These are phyloP conservation scores for Anarhynchus alexandrinus DNA, from an alignment of 2,113 vertebrate species.

Conservation along the genomic window DNA sequence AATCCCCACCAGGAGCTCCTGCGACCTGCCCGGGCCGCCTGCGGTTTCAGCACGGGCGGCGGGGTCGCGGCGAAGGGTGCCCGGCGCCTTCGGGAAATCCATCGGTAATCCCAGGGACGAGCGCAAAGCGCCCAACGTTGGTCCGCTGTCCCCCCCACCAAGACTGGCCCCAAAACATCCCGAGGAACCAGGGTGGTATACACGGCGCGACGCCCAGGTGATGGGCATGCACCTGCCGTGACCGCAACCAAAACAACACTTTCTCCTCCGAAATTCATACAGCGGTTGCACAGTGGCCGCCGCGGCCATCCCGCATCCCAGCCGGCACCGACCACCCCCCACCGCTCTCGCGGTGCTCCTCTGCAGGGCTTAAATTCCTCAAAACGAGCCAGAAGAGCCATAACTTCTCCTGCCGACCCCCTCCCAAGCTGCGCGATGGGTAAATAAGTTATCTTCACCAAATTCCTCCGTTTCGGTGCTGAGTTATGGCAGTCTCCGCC, in stretches of 20 bases:
- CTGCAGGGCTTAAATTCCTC: neutral
- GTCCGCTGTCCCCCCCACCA: fast-evolving
- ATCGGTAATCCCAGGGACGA: fast-evolving
- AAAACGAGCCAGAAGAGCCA: fast-evolving
- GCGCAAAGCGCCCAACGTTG: fast-evolving
- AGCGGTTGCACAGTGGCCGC: neutral
- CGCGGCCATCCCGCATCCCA: neutral
- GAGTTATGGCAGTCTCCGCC: fast-evolving
- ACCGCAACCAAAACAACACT: fast-evolving
- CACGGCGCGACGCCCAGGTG: fast-evolving
- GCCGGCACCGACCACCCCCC: neutral
- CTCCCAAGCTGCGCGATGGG: fast-evolving
- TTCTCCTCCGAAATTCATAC: too few relatives aligned
- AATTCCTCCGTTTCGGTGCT: fast-evolving
- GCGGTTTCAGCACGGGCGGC: fast-evolving
- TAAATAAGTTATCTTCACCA: fast-evolving
- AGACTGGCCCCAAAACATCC: fast-evolving
- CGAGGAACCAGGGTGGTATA: fast-evolving
- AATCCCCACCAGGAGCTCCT: neutral
- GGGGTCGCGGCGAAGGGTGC: neutral
- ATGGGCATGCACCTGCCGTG: fast-evolving
- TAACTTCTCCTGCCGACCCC: too few relatives aligned
- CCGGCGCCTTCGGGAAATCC: fast-evolving
- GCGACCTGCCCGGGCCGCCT: neutral
- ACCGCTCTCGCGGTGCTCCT: fast-evolving